Base-by-base conservation (phyloP, 2,797 vertebrate species). In the Galagoides demidoff region DNA sequence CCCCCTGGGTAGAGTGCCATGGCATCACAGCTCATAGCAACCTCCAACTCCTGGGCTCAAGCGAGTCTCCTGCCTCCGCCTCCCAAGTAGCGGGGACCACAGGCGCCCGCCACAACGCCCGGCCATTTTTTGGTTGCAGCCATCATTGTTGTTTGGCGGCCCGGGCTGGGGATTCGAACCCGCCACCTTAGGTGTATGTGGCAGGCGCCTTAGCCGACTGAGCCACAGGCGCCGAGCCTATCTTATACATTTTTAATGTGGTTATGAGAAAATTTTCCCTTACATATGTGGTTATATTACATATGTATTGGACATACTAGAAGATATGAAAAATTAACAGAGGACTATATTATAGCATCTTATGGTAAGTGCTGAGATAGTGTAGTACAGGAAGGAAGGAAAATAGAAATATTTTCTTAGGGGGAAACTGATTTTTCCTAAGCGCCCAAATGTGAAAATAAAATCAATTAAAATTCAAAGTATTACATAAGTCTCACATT, bases 221-320 rank as follows among this genome's bases (percentile, higher is more conserved):
- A n/a, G n/a, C n/a, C n/a, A n/a, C n/a, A n/a, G n/a, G n/a, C n/a
- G n/a, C n/a, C n/a, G n/a, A n/a, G n/a, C n/a, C n/a, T n/a, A n/a
- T n/a, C n/a, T n/a, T n/a, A n/a, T n/a, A n/a, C n/a, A n/a, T n/a
- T 78, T 86, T 83, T 73, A 89, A 81, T 66, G 37, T 83, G 37
- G 63, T 25, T 61, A 71, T 6, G 76, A 34, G 5, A 82, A 34
- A 85, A 34, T n/a, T n/a, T 78, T 61, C 63, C 79, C 55, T 83
- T 70, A 68, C 5, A 52, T 57, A 59, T 64, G 34, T 68, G 37
- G 43, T 76, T 43, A 63, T 64, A 57, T 31, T 79, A 84, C 10
- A 34, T 37, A 81, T 3, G 11, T 92, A 76, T 3, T 84, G 37
- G 27, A 49, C 49, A 78, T 1, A 25, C 14, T 1, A 77, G 64